Evolutionary conservation across 2,113 vertebrate genomes (phyloP).

Genomic region (Zosterops hypoxanthus): DNA sequence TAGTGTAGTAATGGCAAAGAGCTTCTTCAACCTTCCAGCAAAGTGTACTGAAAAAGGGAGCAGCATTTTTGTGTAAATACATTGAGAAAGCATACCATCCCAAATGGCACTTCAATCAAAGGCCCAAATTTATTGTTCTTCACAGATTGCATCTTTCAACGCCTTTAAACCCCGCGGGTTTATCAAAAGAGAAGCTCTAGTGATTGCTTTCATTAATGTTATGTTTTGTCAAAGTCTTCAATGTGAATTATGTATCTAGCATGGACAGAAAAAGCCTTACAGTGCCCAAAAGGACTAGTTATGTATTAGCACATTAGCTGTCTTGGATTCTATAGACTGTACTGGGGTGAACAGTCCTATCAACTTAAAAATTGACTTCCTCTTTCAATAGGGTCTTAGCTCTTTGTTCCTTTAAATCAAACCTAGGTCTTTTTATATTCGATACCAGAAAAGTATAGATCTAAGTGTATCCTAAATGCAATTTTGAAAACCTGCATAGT

Average conservation of each 20-base stretch:
- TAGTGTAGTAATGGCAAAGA: slow-evolving; percentile 81
- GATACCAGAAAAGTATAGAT: slow-evolving; percentile 77
- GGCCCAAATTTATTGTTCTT: slow-evolving; percentile 81
- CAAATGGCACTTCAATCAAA: slow-evolving; percentile 89
- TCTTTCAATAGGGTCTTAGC: slow-evolving; percentile 72
- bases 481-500: slow-evolving; percentile 79
- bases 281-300: slow-evolving; percentile 80
- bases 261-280: slow-evolving; percentile 81
- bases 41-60: slow-evolving; percentile 84
- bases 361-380: slow-evolving; percentile 82
- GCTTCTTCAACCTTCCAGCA: slow-evolving; percentile 78
- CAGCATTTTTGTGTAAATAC: slow-evolving; percentile 86
- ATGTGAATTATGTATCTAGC: slow-evolving; percentile 81
- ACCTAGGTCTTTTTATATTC: slow-evolving; percentile 87
- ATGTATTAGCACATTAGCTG: slow-evolving; percentile 79
- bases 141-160: slow-evolving; percentile 81
- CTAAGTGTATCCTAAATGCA: slow-evolving; percentile 81
- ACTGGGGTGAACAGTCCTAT: slow-evolving; percentile 84
- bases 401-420: slow-evolving; percentile 83
- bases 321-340: slow-evolving; percentile 79
- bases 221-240: slow-evolving; percentile 88
- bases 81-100: slow-evolving; percentile 79
- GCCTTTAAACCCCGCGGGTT: slow-evolving; percentile 88
- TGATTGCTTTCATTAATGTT: slow-evolving; percentile 89
- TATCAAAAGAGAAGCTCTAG: slow-evolving; percentile 88